Evolutionary conservation across 1,140 invertebrate species (phyloP), one percentile per base, ranked within the genome.

Genomic region (Drosophila virilis): DNA sequence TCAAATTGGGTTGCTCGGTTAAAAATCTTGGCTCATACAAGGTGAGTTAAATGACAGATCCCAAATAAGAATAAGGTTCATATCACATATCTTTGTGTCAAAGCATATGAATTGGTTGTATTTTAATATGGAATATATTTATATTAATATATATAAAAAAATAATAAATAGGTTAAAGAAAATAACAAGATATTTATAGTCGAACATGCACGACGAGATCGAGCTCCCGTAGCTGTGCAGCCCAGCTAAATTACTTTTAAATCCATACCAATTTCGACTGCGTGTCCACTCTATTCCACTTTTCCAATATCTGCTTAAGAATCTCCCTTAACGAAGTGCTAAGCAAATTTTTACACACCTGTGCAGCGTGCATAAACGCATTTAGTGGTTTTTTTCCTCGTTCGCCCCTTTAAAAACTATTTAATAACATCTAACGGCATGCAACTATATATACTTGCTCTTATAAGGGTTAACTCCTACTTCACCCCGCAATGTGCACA

Each of bases 1-100:
- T 98, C 46, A 97, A 96, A 90, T 94, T 98, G 74, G 96, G 97
- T 8, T 98, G 97, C 92, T 96, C 96, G 8, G 97, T 98, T 46
- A 97, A 97, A 91, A 97, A 98, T 93, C 94, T 98, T 17, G 97
- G 97, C 60, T 95, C 95, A 9, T 97, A 96, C 90, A 97, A 97
- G 95, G 96, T 97, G 93, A 81, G 79, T n/a, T 3, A 17, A 15
- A 38, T 0, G 1, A 37, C 0, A 46, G 15, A 28, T 4, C 22
- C 22, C 22, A 28, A 28, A 28, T 28, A 2, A 22, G 22, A 22
- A 22, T 1, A 2, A 2, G 1, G 22, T 28, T 4, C 22, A 5
- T 5, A 28, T 28, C 4, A 0, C 5, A 28, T 5, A 28, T 5
- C 5, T 28, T 28, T 2, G 5, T 28, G 22, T 5, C 22, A 28